A percentile compares a stretch with the other conserved stretches of the same genome.
phyloP scores from a whole-genome alignment of 2,888 invertebrate species.

The Lasioglossum malachurum region DNA sequence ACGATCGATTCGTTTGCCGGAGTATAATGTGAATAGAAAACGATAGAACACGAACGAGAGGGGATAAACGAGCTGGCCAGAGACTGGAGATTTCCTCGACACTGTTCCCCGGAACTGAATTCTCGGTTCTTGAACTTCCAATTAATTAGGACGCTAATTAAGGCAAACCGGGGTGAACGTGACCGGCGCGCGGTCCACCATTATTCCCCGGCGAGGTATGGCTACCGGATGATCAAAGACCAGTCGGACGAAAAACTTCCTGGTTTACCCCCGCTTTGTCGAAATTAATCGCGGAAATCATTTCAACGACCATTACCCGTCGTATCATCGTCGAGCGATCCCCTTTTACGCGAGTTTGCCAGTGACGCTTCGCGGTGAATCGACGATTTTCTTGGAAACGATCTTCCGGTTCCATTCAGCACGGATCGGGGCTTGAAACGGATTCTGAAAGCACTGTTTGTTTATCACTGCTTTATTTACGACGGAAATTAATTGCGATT shows the following conservation, averaged over 20 bases:
- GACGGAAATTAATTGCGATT: not conserved
- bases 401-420: not conserved
- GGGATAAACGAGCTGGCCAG: constrained; percentile 18
- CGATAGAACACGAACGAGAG: constrained; percentile 32
- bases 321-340: constrained; percentile 3
- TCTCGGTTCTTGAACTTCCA: constrained; percentile 63
- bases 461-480: not conserved
- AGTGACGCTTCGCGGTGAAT: not conserved
- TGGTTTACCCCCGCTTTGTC: constrained; percentile 34
- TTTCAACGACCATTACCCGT: not conserved
- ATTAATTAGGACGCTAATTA: constrained; percentile 71
- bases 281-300: constrained; percentile 59
- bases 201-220: constrained; percentile 61
- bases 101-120: constrained; percentile 30
- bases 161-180: constrained; percentile 62
- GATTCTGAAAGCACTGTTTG: not conserved
- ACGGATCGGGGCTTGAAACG: not conserved
- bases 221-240: constrained; percentile 65
- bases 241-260: constrained; percentile 46
- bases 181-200: constrained; percentile 50
- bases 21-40: constrained; percentile 32
- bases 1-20: constrained; percentile 41
- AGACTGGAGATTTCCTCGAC: constrained; percentile 44
- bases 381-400: not conserved
- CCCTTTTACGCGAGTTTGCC: not conserved